Evolutionary conservation across 2,797 vertebrate species (phyloP).

Genomic region (Botia almorhae): DNA sequence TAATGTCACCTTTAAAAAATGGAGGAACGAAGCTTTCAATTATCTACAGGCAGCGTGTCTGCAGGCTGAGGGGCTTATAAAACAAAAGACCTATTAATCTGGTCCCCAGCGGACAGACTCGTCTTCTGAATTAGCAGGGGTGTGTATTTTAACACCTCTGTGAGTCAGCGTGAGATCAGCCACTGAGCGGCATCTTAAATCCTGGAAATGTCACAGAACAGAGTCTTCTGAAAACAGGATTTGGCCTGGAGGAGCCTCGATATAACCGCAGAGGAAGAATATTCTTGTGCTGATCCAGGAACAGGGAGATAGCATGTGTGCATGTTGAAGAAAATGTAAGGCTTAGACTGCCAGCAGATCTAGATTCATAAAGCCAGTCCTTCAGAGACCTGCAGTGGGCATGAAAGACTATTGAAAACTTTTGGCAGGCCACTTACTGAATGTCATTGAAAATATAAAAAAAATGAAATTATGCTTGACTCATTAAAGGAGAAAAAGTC

Average conservation of each 20-base stretch:
- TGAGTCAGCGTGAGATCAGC: slow-evolving; percentile 5
- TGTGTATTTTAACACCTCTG: slow-evolving; percentile 37
- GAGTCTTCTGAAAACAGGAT: slow-evolving; percentile 1
- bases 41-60: slow-evolving; percentile 28
- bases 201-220: slow-evolving; percentile 30
- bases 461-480: not conserved
- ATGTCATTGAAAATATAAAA: too few relatives aligned
- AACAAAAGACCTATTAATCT: slow-evolving; percentile 42
- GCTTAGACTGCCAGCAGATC: too few relatives aligned
- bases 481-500: not conserved
- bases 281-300: not conserved
- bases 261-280: not conserved
- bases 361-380: not conserved
- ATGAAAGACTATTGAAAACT: too few relatives aligned
- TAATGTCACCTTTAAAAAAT: slow-evolving; percentile 12
- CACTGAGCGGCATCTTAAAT: not conserved
- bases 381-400: not conserved
- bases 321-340: not conserved
- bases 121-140: slow-evolving; percentile 37
- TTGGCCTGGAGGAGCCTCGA: not conserved
- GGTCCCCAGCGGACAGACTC: slow-evolving; percentile 19
- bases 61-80: slow-evolving; percentile 39
- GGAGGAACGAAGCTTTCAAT: slow-evolving; percentile 16
- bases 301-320: not conserved
- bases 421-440: not conserved